A percentile compares a stretch with the other conserved stretches of the same genome.
Conservation (phyloP, 1,140 invertebrate species). For the Papilio helenus region DNA sequence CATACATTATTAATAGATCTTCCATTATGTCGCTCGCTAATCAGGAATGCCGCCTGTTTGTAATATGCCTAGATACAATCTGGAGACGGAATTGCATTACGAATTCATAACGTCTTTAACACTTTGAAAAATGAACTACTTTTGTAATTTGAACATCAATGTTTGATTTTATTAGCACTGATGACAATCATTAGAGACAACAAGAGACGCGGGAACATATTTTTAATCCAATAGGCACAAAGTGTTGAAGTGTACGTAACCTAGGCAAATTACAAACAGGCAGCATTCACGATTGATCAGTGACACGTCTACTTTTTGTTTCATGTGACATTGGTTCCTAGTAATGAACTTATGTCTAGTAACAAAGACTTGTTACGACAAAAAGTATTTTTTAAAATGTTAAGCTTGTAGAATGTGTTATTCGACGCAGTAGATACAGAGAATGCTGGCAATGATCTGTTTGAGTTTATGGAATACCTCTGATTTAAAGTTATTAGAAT, state of each 20-base stretch:
- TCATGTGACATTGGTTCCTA: background rate
- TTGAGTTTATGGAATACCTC: too few species aligned
- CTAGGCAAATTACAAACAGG: background rate
- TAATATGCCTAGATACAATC: background rate
- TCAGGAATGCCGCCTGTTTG: background rate
- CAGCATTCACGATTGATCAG: background rate
- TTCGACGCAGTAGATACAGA: background rate
- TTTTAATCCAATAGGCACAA: too few species aligned
- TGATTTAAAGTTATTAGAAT: too few species aligned
- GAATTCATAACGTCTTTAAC: background rate
- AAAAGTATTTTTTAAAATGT: background rate
- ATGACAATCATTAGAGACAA: too few species aligned
- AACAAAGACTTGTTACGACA: background rate
- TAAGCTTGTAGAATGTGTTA: background rate
- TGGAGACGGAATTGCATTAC: background rate
- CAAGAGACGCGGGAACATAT: too few species aligned
- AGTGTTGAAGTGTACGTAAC: too few species aligned
- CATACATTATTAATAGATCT: constrained; percentile 33
- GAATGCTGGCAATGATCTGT: background rate
- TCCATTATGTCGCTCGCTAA: background rate
- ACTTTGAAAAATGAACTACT: background rate
- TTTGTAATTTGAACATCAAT: too few species aligned
- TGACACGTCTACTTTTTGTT: background rate
- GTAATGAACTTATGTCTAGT: constrained; percentile 6
- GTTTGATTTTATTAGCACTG: too few species aligned